Evolutionary conservation across 2,888 invertebrate species (phyloP).

Genomic region (Tinea trinotella): DNA sequence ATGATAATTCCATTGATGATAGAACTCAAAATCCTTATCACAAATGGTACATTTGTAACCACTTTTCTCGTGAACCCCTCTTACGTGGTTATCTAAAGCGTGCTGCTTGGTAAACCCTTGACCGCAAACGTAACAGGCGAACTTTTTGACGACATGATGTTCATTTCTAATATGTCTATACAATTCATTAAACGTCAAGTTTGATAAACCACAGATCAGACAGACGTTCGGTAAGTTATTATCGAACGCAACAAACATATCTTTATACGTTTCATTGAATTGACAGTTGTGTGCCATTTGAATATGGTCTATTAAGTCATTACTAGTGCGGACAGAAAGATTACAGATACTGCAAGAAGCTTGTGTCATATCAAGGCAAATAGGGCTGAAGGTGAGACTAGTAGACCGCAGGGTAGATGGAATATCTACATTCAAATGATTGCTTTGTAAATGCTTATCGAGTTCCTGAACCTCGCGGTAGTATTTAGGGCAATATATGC

Average conservation of each 20-base stretch:
- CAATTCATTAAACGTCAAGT: background rate
- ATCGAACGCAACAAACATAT: background rate
- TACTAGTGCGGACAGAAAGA: background rate
- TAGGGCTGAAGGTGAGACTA: background rate
- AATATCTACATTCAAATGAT: background rate
- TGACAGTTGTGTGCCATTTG: background rate
- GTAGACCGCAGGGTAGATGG: background rate
- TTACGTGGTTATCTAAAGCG: background rate
- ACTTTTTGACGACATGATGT: background rate
- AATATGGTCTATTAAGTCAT: constrained; percentile 3
- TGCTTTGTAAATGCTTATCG: background rate
- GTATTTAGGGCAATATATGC: background rate
- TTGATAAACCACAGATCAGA: background rate
- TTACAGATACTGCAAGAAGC: background rate
- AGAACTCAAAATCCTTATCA: background rate
- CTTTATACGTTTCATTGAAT: background rate
- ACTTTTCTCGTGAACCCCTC: background rate
- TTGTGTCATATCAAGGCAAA: background rate
- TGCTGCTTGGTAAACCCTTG: background rate
- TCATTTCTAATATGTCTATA: background rate
- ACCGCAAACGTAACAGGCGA: background rate
- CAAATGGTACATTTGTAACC: constrained; percentile 3
- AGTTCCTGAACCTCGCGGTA: background rate
- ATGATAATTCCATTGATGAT: constrained; percentile 11
- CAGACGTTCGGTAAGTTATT: background rate